Evolutionary conservation across 2,797 vertebrate species (phyloP), one percentile per base, ranked within the genome.

Genomic region (Phrynocephalus guinanensis): DNA sequence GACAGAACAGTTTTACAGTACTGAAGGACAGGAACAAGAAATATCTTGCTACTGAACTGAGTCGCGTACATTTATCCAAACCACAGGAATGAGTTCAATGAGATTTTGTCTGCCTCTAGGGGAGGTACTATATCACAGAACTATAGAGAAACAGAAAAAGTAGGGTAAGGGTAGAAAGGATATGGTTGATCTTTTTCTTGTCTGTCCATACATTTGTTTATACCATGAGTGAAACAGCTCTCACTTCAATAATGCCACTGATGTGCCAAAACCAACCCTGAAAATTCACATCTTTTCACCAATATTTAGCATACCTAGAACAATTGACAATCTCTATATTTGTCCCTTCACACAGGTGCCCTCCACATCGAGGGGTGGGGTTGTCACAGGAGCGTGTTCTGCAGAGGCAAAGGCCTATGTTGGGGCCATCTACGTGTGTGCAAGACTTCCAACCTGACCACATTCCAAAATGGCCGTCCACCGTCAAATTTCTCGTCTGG

Each of bases 241-340:
- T 52, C 26, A 33, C n/a, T 18, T 52, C 48, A 44, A 20, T 33
- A 79, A 77, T 33, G 20, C 10, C 28, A n/a, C 48, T 13, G n/a
- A 33, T 33, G 15, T 28, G 15, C 13, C 26, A 44, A 50, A 50
- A 66, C 5, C 18, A 8, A 66, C 26, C n/a, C 15, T 2, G 50
- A 15, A 0, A 28, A 7, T 52, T 73, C 68, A 75, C 24, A 18
- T 28, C 15, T 30, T 3, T 30, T n/a, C 63, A 33, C 52, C 38
- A 6, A n/a, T 68, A 28, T 52, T 33, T 72, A 13, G 48, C 82
- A 5, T 94, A 99, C 99, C 99, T 98, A 95, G 99, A 99, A 88
- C 99, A 99, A 96, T 99, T 99, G 90, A 98, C 96, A 18, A 99
- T 98, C 94, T 99, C 98, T 91, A 98, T 96, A 6, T 96, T 97